Percentiles rank a stretch among this genome's conserved stretches.
Evolutionary conservation across 2,888 invertebrate genomes (phyloP).

Genomic region (Ceratothoa steindachneri): DNA sequence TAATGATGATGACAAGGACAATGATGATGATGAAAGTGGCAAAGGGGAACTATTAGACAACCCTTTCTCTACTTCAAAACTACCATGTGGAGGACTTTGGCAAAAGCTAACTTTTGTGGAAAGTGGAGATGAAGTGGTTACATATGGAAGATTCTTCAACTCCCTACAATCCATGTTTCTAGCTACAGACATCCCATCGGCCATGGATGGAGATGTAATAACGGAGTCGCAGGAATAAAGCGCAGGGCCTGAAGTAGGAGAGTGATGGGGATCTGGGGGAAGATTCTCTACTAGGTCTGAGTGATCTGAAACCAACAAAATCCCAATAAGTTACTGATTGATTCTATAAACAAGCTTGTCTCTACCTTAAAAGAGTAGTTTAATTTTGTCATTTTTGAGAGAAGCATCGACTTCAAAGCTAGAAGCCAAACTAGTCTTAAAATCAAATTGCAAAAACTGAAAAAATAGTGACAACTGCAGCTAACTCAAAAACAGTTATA

Average conservation of each 20-base stretch:
- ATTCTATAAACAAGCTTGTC: background rate
- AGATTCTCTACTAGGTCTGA: constrained; percentile 2
- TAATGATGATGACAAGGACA: background rate
- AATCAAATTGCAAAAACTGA: too few species aligned
- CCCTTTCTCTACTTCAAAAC: background rate
- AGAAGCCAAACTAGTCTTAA: too few species aligned
- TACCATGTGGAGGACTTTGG: background rate
- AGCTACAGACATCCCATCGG: background rate
- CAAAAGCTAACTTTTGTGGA: background rate
- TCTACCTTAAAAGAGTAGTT: background rate
- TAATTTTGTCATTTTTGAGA: background rate
- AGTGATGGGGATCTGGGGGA: background rate
- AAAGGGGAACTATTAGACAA: background rate
- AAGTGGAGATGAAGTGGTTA: background rate
- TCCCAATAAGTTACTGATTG: background rate
- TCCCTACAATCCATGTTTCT: background rate
- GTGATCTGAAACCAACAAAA: constrained; percentile 6
- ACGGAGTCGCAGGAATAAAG: background rate
- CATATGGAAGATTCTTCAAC: background rate
- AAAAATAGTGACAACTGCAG: too few species aligned
- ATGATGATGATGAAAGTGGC: background rate
- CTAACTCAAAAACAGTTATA: too few species aligned
- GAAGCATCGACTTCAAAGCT: too few species aligned
- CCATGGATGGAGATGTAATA: background rate
- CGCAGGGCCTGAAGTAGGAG: background rate